Conservation (phyloP, 2,888 invertebrate species). For the Amblyteles armatorius region DNA sequence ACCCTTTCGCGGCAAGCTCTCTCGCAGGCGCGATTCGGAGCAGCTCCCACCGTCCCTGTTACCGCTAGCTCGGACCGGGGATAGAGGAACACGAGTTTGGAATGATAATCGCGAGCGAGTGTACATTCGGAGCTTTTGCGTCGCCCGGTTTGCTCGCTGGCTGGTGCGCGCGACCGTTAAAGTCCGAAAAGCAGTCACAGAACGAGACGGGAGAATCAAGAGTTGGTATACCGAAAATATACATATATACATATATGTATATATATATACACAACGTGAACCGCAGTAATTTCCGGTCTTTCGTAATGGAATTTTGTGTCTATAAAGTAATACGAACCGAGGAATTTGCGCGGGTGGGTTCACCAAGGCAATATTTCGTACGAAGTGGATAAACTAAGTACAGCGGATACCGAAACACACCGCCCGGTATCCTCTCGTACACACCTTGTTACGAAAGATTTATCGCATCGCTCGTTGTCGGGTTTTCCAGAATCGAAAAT, state of each 20-base stretch:
- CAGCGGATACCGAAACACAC: not conserved
- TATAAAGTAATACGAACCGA: constrained; percentile 28
- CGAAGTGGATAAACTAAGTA: not conserved
- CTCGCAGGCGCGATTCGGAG: not conserved
- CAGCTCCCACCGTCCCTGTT: not conserved
- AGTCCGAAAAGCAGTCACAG: constrained; percentile 15
- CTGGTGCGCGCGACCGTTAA: constrained; percentile 11
- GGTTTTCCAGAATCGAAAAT: constrained; percentile 24
- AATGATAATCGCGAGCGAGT: constrained; percentile 36
- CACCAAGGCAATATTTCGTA: constrained; percentile 4
- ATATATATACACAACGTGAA: not conserved
- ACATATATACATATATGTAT: constrained; percentile 1
- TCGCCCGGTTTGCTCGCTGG: not conserved
- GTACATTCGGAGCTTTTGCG: constrained; percentile 29
- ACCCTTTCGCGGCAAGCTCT: constrained; percentile 14
- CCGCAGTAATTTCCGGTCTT: constrained; percentile 50
- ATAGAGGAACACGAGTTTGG: constrained; percentile 30
- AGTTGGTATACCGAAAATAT: not conserved
- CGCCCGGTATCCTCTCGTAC: not conserved
- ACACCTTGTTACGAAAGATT: not conserved
- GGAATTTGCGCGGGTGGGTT: constrained; percentile 17
- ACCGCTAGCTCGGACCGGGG: not conserved
- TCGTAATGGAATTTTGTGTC: constrained; percentile 39
- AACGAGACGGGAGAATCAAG: constrained; percentile 31
- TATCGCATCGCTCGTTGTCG: not conserved